Evolutionary conservation across 2,888 invertebrate species (phyloP).

Genomic region (Omphaloscelis lunosa): DNA sequence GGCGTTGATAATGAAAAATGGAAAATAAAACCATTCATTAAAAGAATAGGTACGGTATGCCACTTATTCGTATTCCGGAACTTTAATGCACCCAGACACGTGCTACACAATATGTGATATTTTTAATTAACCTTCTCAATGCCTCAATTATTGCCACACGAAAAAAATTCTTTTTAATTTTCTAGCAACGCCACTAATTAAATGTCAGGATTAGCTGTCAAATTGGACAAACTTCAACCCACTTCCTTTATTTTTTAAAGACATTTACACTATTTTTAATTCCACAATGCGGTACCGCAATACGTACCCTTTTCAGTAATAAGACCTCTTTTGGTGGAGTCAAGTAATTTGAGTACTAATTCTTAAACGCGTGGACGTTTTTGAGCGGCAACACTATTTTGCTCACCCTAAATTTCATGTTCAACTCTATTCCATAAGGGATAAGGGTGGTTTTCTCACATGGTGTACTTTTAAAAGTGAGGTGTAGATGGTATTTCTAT

Average conservation of each 20-base stretch:
- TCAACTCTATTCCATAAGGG: accelerated
- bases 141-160: slow-evolving; percentile 39
- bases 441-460: slow-evolving; percentile 30
- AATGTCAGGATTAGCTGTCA: slow-evolving; percentile 76
- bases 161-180: slow-evolving; percentile 61
- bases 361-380: slow-evolving; percentile 71
- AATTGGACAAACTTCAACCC: slow-evolving; percentile 70
- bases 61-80: slow-evolving; percentile 4
- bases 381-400: slow-evolving; percentile 20
- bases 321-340: slow-evolving; percentile 81
- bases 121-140: slow-evolving; percentile 64
- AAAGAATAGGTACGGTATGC: not conserved
- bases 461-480: not conserved
- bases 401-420: not conserved
- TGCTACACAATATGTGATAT: slow-evolving; percentile 30
- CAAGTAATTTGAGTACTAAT: slow-evolving; percentile 88
- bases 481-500: slow-evolving; percentile 55
- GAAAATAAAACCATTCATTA: not conserved
- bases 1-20: not conserved
- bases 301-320: slow-evolving; percentile 77
- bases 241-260: slow-evolving; percentile 71
- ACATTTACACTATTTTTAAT: slow-evolving; percentile 85
- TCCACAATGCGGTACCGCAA: slow-evolving; percentile 72
- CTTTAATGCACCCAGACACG: not conserved
- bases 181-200: slow-evolving; percentile 80